phyloP scores from a whole-genome alignment of 2,797 vertebrate genomes.

The Euthynnus affinis region DNA sequence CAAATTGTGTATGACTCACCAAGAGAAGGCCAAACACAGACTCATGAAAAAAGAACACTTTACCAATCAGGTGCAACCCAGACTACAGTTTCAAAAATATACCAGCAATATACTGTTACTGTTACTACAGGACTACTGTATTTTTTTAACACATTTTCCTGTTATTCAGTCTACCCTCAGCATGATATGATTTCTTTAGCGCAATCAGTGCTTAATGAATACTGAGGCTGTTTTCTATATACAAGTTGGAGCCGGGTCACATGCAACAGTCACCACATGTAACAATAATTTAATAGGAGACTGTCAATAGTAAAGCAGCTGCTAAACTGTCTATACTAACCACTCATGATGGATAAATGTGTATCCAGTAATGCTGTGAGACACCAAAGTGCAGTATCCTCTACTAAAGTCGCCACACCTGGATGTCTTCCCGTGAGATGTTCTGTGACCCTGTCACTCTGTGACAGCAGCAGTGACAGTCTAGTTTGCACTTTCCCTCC shows the following conservation, averaged over 20 bases:
- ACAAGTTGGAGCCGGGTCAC: background rate
- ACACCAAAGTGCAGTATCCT: constrained; percentile 15
- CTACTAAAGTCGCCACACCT: constrained; percentile 51
- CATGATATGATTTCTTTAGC: constrained; percentile 7
- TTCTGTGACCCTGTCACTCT: constrained; percentile 51
- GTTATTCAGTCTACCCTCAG: background rate
- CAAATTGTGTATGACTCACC: constrained; percentile 72
- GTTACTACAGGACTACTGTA: background rate
- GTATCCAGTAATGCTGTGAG: constrained; percentile 12
- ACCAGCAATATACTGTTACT: background rate
- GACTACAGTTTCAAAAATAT: background rate
- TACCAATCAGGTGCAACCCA: background rate
- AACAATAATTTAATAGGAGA: background rate
- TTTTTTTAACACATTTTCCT: background rate
- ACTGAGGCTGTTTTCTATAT: background rate
- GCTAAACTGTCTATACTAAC: background rate
- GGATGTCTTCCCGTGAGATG: constrained; percentile 27
- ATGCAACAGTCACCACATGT: background rate
- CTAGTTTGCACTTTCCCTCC: constrained; percentile 67
- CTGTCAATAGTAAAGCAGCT: background rate
- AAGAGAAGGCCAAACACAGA: constrained; percentile 49
- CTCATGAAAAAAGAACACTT: constrained; percentile 24
- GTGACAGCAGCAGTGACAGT: constrained; percentile 59
- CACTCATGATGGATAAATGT: background rate
- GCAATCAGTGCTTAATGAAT: background rate